Percentiles rank a stretch among this genome's conserved stretches.
Conservation (phyloP, 2,797 vertebrate species). For the Enteromius viviparus region DNA sequence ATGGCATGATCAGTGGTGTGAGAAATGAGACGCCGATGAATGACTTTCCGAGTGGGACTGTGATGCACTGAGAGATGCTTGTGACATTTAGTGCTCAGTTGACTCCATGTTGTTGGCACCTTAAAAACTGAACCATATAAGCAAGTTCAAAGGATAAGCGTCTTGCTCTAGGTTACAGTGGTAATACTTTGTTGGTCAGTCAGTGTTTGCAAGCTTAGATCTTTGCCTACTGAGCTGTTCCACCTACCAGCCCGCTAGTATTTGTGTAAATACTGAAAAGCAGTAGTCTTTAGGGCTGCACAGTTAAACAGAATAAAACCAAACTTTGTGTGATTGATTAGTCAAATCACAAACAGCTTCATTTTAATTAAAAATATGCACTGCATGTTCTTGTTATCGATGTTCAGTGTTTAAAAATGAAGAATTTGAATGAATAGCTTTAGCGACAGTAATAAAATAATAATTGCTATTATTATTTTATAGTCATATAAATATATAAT, state of each 20-base stretch:
- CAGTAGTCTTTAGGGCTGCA: not conserved
- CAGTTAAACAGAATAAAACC: not conserved
- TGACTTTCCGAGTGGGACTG: not conserved
- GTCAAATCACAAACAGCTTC: no score
- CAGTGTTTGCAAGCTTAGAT: no score
- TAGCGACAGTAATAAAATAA: not conserved
- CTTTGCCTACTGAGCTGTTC: not conserved
- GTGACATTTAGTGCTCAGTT: not conserved
- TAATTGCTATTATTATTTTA: not conserved
- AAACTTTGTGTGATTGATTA: not conserved
- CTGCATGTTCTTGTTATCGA: not conserved
- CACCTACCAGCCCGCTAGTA: not conserved
- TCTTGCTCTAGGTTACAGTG: not conserved
- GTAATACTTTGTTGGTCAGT: not conserved
- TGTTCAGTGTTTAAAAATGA: not conserved
- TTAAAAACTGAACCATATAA: constrained; percentile 8
- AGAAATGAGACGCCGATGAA: not conserved
- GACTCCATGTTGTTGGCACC: not conserved
- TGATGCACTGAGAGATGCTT: constrained; percentile 19
- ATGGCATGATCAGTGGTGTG: constrained; percentile 53
- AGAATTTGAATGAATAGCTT: not conserved
- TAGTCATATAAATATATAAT: not conserved
- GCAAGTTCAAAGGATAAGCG: not conserved
- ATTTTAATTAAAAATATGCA: not conserved
- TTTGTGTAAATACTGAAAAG: constrained; percentile 1